phyloP scores from a whole-genome alignment of 64 coral and sea anemone genomes.

The Catalaphyllia jardinei region DNA sequence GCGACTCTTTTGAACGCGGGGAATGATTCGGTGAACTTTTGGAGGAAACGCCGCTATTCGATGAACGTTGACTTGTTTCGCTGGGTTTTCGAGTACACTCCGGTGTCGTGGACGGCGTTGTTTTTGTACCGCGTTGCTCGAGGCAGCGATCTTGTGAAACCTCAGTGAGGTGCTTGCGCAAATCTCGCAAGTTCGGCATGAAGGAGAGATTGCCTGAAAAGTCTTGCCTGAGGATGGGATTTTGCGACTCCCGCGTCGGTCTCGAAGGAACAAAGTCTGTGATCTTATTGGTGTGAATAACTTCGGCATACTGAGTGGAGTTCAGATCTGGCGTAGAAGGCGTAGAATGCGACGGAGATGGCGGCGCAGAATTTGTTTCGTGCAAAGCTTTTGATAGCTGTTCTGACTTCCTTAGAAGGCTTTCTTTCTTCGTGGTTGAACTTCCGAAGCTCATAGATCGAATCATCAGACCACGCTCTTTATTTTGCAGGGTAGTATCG shows the following conservation, averaged over 20 bases:
- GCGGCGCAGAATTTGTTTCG: not conserved
- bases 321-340: not conserved
- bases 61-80: not conserved
- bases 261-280: slow-evolving; percentile 75
- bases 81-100: slow-evolving; percentile 5
- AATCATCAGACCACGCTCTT: not conserved
- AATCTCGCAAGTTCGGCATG: slow-evolving; percentile 28
- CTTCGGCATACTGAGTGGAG: slow-evolving; percentile 78
- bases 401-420: not conserved
- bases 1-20: slow-evolving; percentile 10
- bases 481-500: not conserved
- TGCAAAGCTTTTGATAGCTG: not conserved
- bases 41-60: slow-evolving; percentile 55
- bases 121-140: slow-evolving; percentile 5
- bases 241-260: slow-evolving; percentile 84
- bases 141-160: slow-evolving; percentile 29
- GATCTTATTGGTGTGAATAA: slow-evolving; percentile 55
- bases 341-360: not conserved
- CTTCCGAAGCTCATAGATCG: slow-evolving; percentile 27
- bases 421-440: not conserved
- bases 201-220: slow-evolving; percentile 49
- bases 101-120: not conserved
- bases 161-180: slow-evolving; percentile 26
- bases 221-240: slow-evolving; percentile 86
- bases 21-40: slow-evolving; percentile 33